Evolutionary conservation across 2,888 invertebrate species (phyloP), one percentile per base, ranked within the genome.

Genomic region (Rutpela maculata): DNA sequence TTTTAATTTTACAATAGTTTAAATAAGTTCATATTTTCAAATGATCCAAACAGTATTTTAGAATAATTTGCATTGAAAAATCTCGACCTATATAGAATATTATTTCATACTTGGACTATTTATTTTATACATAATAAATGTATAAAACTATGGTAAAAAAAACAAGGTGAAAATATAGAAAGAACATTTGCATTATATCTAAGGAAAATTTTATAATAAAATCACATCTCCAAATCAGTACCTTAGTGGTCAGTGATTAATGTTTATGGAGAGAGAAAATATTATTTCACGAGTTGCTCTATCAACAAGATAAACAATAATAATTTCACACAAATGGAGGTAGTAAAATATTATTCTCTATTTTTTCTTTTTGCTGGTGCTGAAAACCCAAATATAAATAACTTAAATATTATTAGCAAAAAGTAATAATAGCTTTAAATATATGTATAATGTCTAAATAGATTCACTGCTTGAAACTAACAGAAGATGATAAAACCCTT

Each of bases 401-500:
- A 17, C 50, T 50, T n/a, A 50, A 43, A 43, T 17, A 7, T n/a
- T n/a, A 50, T 15, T 43, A 26, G 22, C 22, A 15, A 15, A 12
- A 11, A 15, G 4, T 7, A 7, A 43, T 50, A n/a, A 1, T 50
- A 12, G n/a, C n/a, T 15, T 50, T 50, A 50, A 50, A 50, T 17
- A 50, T 2, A 50, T 17, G n/a, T 2, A 0, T 38, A 38, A 38
- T 38, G 7, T 38, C 1, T 38, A 38, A 43, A 43, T 35, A 43
- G 3, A 50, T 72, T 62, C 72, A 72, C 72, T 63, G 72, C 50
- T 63, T 62, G 62, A 72, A 72, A 72, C 72, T 72, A 72, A 63
- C 26, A 72, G 67, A 67, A 62, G 62, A 56, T 63, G 10, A 55
- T 50, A 55, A 63, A 72, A 22, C 63, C 63, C 38, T 63, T n/a